Conservation (phyloP, 2,888 invertebrate species). For the Pedicia rivosa region DNA sequence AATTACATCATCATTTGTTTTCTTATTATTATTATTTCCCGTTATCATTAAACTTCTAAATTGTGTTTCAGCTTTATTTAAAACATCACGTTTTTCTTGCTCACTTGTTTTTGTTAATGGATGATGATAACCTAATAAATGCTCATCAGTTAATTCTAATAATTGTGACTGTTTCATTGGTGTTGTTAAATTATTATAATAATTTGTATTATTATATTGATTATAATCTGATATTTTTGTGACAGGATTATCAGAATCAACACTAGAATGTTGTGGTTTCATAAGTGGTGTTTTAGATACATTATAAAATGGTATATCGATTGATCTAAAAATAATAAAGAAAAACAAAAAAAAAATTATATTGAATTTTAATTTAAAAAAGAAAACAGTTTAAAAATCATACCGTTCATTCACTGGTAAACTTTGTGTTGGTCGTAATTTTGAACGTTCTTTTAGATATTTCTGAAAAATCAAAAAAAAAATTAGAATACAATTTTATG, state of each 20-base stretch:
- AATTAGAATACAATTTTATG: background rate
- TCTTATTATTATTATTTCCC: background rate
- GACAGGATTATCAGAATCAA: slow-evolving; percentile 15
- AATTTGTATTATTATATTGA: background rate
- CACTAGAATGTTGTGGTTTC: slow-evolving; percentile 15
- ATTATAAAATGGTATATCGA: too few species aligned
- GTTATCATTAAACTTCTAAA: slow-evolving; percentile 17
- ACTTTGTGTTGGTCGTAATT: slow-evolving; percentile 27
- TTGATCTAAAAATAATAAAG: too few species aligned
- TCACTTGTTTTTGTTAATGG: background rate
- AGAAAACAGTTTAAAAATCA: background rate
- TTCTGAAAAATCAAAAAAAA: slow-evolving; percentile 12
- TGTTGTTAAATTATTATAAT: background rate
- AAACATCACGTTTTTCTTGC: slow-evolving; percentile 11
- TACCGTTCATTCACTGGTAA: slow-evolving; percentile 20
- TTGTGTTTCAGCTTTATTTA: slow-evolving; percentile 18
- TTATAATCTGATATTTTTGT: too few species aligned
- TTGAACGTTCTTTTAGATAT: slow-evolving; percentile 16
- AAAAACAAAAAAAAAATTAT: background rate
- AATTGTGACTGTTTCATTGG: background rate
- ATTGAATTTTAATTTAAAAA: slow-evolving; percentile 1
- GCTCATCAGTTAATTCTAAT: background rate
- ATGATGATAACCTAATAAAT: background rate
- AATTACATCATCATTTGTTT: background rate
- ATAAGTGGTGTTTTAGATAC: too few species aligned